Evolutionary conservation across 1,140 invertebrate genomes (phyloP).

Genomic region (Akabosia matsudoensis): DNA sequence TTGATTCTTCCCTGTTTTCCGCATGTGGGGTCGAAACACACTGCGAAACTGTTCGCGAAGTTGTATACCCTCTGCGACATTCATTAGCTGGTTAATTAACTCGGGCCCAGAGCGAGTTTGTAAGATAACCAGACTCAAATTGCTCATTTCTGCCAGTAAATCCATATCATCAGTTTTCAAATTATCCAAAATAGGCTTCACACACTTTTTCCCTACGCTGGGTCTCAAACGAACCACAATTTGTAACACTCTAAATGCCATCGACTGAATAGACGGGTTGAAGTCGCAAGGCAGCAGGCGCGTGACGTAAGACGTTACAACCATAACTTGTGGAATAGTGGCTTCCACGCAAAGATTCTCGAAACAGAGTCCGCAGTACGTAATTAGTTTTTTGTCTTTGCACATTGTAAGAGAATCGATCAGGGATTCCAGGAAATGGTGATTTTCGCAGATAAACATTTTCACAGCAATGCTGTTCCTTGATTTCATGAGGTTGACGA

Average conservation of each 20-base stretch:
- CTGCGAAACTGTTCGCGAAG: neutral
- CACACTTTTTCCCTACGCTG: neutral
- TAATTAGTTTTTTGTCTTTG: slow-evolving; percentile 17
- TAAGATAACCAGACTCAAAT: slow-evolving; percentile 10
- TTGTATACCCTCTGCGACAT: slow-evolving; percentile 12
- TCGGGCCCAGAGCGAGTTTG: slow-evolving; percentile 3
- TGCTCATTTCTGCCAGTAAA: slow-evolving; percentile 16
- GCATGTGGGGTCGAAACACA: slow-evolving; percentile 9
- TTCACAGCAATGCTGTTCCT: slow-evolving; percentile 10
- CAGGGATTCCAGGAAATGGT: slow-evolving; percentile 11
- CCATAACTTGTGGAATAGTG: neutral
- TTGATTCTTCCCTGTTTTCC: neutral
- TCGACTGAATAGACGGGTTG: slow-evolving; percentile 14
- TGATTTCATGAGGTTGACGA: slow-evolving; percentile 14
- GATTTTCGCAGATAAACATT: slow-evolving; percentile 21
- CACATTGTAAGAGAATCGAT: slow-evolving; percentile 21
- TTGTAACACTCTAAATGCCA: slow-evolving; percentile 18
- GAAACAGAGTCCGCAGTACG: neutral
- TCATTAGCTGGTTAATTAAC: neutral
- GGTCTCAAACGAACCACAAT: neutral
- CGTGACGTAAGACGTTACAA: neutral
- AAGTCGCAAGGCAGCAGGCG: slow-evolving; percentile 10
- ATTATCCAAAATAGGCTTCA: slow-evolving; percentile 26
- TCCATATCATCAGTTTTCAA: slow-evolving; percentile 15
- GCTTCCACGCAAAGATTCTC: slow-evolving; percentile 15